Base-by-base conservation (phyloP, 2,888 invertebrate genomes). In the Halocaridina rubra region DNA sequence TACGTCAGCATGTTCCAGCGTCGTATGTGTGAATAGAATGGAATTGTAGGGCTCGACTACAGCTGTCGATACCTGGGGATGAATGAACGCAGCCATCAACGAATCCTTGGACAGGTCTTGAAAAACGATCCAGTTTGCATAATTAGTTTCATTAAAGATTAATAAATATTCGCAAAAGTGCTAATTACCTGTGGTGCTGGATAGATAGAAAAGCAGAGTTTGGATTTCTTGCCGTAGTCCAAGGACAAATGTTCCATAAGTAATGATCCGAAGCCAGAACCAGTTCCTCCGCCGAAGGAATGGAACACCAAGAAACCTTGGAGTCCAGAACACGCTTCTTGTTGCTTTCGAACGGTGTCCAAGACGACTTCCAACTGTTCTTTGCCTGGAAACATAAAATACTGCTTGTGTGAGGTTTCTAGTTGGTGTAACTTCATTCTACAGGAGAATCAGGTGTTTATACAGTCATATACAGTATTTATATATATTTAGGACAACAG, bases 31-130 rank as follows among this genome's bases (percentile, higher is more conserved):
- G 67, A 97, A 96, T 85, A 98, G 91, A 80, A 97, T 94, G 0
- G 97, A 95, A 91, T 98, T 98, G 92, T 98, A 98, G 0, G 98
- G 98, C 91, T 98, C 97, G 61, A 97, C 97, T 13, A 98, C 97
- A 0, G 97, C 96, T 0, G 97, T 97, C 39, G 88, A 85, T 1
- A 88, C 88, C 86, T 92, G 88, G n/a, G n/a, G n/a, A n/a, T n/a
- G n/a, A n/a, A n/a, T n/a, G n/a, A n/a, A n/a, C n/a, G n/a, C n/a
- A n/a, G n/a, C n/a, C n/a, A n/a, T n/a, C n/a, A n/a, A n/a, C n/a
- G n/a, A n/a, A n/a, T n/a, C n/a, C n/a, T n/a, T n/a, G n/a, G n/a
- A n/a, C n/a, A n/a, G n/a, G n/a, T n/a, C n/a, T n/a, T n/a, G n/a
- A n/a, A n/a, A n/a, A n/a, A n/a, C n/a, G n/a, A n/a, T n/a, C n/a